Evolutionary conservation across 2,113 vertebrate species (phyloP).

Genomic region (Zosterops hypoxanthus): DNA sequence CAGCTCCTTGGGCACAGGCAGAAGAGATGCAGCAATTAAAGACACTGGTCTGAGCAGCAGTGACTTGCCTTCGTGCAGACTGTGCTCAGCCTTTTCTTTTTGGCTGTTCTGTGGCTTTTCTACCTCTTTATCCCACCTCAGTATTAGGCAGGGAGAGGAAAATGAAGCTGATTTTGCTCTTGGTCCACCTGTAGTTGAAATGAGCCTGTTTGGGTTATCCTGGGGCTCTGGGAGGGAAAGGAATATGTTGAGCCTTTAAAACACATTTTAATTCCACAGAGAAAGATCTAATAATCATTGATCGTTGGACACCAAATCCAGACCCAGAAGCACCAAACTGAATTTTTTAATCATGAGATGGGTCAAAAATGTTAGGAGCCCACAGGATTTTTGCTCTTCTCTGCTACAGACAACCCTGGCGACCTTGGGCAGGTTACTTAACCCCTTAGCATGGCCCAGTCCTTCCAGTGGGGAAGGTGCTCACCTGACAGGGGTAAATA

Average conservation of each 20-base stretch:
- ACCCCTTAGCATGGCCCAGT: neutral
- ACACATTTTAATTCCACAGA: neutral
- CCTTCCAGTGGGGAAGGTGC: accelerated
- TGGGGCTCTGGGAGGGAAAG: neutral
- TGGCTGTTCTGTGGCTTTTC: neutral
- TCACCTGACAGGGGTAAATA: neutral
- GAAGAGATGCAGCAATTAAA: neutral
- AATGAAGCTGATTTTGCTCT: neutral
- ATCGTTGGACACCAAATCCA: neutral
- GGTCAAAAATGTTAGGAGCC: accelerated
- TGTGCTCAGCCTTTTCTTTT: neutral
- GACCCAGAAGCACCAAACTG: neutral
- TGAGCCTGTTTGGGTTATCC: neutral
- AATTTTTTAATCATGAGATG: accelerated
- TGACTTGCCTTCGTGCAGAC: accelerated
- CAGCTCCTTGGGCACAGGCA: neutral
- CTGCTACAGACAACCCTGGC: accelerated
- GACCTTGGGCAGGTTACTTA: neutral
- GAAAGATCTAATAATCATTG: neutral
- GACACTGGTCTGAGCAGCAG: neutral
- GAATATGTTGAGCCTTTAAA: neutral
- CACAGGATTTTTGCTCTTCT: neutral
- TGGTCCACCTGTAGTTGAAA: neutral
- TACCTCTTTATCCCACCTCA: neutral
- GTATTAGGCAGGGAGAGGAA: neutral